Conservation (phyloP, 92 coral and sea anemone genomes). For the Pocillopora meandrina region DNA sequence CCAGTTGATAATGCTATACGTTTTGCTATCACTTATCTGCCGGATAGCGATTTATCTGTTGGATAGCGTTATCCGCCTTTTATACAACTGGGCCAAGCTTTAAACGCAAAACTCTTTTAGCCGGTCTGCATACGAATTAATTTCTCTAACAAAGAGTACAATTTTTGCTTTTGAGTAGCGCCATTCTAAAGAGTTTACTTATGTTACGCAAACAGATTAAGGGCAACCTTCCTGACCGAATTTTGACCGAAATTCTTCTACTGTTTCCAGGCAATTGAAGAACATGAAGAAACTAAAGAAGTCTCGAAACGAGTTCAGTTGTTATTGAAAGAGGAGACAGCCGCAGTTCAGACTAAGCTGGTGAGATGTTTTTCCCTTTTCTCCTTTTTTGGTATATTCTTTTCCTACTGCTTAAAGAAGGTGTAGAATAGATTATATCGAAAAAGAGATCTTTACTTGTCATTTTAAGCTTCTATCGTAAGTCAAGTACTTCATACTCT, state of each 20-base stretch:
- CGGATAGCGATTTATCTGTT: too few relatives aligned
- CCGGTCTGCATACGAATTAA: too few relatives aligned
- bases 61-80: too few relatives aligned
- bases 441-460: neutral
- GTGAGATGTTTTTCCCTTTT: constrained; percentile 30
- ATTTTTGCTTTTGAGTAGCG: too few relatives aligned
- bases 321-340: constrained; percentile 86
- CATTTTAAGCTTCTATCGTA: too few relatives aligned
- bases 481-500: too few relatives aligned
- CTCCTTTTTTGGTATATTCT: neutral
- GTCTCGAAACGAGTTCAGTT: constrained; percentile 93
- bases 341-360: constrained; percentile 87
- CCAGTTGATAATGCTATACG: too few relatives aligned
- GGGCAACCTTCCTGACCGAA: neutral
- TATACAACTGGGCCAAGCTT: neutral
- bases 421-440: neutral
- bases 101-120: too few relatives aligned
- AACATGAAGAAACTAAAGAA: constrained; percentile 86
- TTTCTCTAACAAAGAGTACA: too few relatives aligned
- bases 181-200: too few relatives aligned
- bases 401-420: neutral
- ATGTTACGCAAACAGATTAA: too few relatives aligned
- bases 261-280: constrained; percentile 66
- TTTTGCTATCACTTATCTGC: too few relatives aligned
- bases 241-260: neutral